Conservation (phyloP, 53 echinoderm and acorn worm genomes). For the Stichopus horrens region DNA sequence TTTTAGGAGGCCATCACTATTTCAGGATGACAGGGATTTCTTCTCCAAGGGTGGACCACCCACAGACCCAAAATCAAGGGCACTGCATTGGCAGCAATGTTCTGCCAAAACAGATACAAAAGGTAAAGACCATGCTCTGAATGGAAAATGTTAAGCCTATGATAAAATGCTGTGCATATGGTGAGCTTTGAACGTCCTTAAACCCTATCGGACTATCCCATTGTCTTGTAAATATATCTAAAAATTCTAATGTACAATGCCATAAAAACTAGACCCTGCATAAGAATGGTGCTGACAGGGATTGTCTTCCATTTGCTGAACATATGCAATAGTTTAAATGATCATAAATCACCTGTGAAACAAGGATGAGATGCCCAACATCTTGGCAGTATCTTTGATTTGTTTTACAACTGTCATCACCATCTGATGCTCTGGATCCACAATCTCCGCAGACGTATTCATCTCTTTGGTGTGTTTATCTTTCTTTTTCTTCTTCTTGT, state of each 20-base stretch:
- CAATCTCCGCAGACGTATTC: neutral
- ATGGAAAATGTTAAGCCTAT: too few species aligned
- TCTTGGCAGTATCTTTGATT: slow-evolving; percentile 71
- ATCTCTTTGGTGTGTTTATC: slow-evolving; percentile 49
- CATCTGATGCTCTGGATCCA: neutral
- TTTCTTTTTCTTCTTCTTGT: slow-evolving; percentile 58
- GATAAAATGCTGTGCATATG: too few species aligned
- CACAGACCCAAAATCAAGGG: too few species aligned
- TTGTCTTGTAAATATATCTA: neutral
- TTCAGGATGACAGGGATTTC: too few species aligned
- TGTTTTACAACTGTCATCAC: neutral
- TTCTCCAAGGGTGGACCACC: too few species aligned
- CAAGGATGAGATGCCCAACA: slow-evolving; percentile 77
- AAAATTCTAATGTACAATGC: neutral
- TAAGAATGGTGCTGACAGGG: neutral
- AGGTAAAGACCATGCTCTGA: too few species aligned
- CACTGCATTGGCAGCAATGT: too few species aligned
- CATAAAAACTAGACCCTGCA: neutral
- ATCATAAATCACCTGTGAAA: slow-evolving; percentile 69
- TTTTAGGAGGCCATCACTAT: too few species aligned
- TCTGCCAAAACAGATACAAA: too few species aligned
- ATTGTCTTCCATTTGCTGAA: neutral
- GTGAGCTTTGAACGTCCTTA: too few species aligned
- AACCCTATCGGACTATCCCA: too few species aligned
- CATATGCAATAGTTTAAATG: neutral